A percentile compares a stretch with the other conserved stretches of the same genome.
Conservation (phyloP, 2,113 vertebrate species). For the Clinocottus analis region DNA sequence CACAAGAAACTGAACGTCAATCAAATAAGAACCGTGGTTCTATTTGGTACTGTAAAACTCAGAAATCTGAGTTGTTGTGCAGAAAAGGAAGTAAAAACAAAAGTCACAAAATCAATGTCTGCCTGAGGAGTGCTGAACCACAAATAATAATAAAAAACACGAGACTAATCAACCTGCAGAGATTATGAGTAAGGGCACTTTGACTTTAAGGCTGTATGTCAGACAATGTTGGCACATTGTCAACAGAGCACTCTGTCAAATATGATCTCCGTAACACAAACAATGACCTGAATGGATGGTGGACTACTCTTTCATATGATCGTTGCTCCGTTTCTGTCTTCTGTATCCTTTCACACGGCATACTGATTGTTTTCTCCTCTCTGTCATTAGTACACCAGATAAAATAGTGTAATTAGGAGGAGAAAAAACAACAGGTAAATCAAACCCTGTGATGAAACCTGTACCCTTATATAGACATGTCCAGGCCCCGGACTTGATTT, state of each 20-base stretch:
- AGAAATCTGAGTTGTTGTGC: slow-evolving; percentile 57
- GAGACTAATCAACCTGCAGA: slow-evolving; percentile 5
- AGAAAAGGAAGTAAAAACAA: slow-evolving; percentile 7
- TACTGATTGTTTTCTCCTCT: background rate
- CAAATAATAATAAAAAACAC: background rate
- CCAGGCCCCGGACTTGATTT: slow-evolving; percentile 36
- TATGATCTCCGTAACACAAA: background rate
- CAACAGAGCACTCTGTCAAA: background rate
- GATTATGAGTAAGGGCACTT: slow-evolving; percentile 38
- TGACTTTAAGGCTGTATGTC: slow-evolving; percentile 23
- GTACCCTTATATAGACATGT: slow-evolving; percentile 11
- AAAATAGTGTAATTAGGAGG: slow-evolving; percentile 3
- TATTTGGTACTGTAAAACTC: slow-evolving; percentile 16
- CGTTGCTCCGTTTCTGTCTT: slow-evolving; percentile 25
- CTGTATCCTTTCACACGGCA: background rate
- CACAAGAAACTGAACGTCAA: slow-evolving; percentile 40
- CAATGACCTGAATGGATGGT: background rate
- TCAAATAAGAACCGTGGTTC: slow-evolving; percentile 15
- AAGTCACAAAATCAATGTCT: slow-evolving; percentile 12
- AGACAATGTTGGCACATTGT: background rate
- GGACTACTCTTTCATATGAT: slow-evolving; percentile 33
- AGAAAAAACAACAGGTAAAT: background rate
- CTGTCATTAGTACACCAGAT: background rate
- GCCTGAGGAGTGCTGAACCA: slow-evolving; percentile 61
- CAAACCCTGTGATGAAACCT: slow-evolving; percentile 4